Percentiles rank a stretch among this genome's conserved stretches.
These are phyloP conservation scores for Leuciscus idus DNA, from an alignment of 2,113 vertebrate species.

Conservation along the genomic window DNA sequence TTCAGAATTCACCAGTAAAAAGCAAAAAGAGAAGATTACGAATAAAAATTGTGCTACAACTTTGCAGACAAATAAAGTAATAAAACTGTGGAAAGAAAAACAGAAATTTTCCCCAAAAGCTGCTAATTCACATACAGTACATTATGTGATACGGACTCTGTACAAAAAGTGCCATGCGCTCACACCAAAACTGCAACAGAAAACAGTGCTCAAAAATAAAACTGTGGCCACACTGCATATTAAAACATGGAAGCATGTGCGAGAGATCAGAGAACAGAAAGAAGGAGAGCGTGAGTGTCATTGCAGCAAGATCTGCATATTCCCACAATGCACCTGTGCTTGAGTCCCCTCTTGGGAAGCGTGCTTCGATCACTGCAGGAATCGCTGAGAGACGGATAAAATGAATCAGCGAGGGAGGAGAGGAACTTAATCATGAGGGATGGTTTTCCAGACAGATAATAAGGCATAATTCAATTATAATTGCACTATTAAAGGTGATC, in stretches of 20 bases:
- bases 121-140: neutral
- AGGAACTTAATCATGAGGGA: constrained; percentile 9
- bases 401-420: constrained; percentile 47
- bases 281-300: neutral
- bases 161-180: constrained; percentile 25
- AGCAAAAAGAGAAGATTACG: neutral
- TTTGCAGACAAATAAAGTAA: neutral
- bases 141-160: neutral
- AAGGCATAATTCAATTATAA: neutral
- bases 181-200: constrained; percentile 9
- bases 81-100: neutral
- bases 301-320: constrained; percentile 62
- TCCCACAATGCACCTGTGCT: constrained; percentile 84
- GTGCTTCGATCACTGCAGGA: constrained; percentile 97
- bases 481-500: neutral
- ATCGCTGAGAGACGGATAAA: constrained; percentile 87
- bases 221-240: neutral
- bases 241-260: constrained; percentile 18
- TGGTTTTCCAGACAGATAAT: constrained; percentile 11
- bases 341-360: constrained; percentile 98
- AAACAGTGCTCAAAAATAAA: constrained; percentile 20
- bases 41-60: neutral
- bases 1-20: neutral
- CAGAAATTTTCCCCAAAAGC: neutral
- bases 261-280: neutral